These are phyloP conservation scores for Sericinus montela DNA, from an alignment of 2,888 invertebrate species.

Conservation along the genomic window DNA sequence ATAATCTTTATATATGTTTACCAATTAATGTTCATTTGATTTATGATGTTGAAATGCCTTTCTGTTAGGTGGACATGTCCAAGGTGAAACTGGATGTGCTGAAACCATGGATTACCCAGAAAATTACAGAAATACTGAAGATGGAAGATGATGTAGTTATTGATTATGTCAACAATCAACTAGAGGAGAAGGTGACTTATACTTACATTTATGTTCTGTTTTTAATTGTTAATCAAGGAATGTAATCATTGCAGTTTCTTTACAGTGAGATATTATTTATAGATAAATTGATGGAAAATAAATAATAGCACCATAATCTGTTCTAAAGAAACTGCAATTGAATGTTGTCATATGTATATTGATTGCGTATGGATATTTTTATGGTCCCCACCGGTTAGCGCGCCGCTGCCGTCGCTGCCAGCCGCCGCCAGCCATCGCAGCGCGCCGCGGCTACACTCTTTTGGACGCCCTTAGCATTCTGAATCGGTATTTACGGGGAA, in stretches of 20 bases:
- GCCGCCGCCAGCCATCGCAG: slow-evolving; percentile 56
- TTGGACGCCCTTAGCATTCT: slow-evolving; percentile 74
- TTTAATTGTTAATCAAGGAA: slow-evolving; percentile 43
- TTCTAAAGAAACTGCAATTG: slow-evolving; percentile 71
- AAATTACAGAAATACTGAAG: slow-evolving; percentile 96
- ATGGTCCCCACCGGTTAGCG: slow-evolving; percentile 76
- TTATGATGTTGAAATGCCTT: too few relatives aligned
- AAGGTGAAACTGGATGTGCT: slow-evolving; percentile 98
- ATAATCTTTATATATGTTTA: too few relatives aligned
- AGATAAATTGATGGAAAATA: neutral
- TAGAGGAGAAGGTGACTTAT: slow-evolving; percentile 92
- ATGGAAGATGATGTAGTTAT: slow-evolving; percentile 99
- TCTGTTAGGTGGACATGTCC: slow-evolving; percentile 94
- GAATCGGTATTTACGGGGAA: slow-evolving; percentile 79
- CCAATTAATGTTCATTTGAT: too few relatives aligned
- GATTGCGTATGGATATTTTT: slow-evolving; percentile 79
- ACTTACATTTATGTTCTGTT: slow-evolving; percentile 24
- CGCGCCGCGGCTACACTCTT: slow-evolving; percentile 61
- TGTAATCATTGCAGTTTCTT: slow-evolving; percentile 79
- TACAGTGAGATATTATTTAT: slow-evolving; percentile 26
- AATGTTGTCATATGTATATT: slow-evolving; percentile 71
- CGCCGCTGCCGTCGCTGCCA: slow-evolving; percentile 54
- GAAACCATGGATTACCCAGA: slow-evolving; percentile 99
- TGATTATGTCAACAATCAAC: slow-evolving; percentile 98
- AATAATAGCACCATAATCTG: slow-evolving; percentile 2